These are phyloP conservation scores for Rhea pennata DNA, from an alignment of 2,113 vertebrate species.

Conservation along the genomic window DNA sequence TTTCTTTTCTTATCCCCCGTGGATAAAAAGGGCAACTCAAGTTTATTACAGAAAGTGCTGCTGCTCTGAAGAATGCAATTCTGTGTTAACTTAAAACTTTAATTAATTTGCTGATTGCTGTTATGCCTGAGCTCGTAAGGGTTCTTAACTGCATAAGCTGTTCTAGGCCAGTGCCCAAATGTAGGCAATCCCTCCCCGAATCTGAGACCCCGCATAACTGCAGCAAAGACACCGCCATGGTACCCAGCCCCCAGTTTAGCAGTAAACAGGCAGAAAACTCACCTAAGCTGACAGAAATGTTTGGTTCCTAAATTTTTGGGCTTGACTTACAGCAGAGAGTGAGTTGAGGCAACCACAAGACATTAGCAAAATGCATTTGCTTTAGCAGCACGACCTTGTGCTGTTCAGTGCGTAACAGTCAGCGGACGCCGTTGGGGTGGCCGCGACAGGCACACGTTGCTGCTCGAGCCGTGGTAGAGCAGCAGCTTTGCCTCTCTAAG, in stretches of 20 bases:
- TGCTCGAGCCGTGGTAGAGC: too few relatives aligned
- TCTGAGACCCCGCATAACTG: not conserved
- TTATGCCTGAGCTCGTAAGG: not conserved
- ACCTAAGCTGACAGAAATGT: not conserved
- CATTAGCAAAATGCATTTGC: not conserved
- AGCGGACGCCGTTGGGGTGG: too few relatives aligned
- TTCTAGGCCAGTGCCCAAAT: too few relatives aligned
- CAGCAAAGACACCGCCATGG: fast-evolving
- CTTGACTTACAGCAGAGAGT: too few relatives aligned
- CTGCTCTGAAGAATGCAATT: not conserved
- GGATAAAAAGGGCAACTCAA: not conserved
- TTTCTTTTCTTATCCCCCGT: not conserved
- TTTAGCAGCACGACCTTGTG: fast-evolving
- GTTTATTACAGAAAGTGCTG: not conserved
- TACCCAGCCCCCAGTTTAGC: not conserved
- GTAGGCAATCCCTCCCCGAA: not conserved
- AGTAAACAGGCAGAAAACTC: not conserved
- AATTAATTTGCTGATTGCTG: not conserved
- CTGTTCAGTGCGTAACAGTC: too few relatives aligned
- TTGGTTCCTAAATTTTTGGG: not conserved
- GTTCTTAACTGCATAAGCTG: fast-evolving
- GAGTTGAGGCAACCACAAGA: not conserved
- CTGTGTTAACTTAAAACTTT: not conserved
- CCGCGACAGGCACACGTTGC: too few relatives aligned
- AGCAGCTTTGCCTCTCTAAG: too few relatives aligned